Percentiles rank a stretch among this genome's conserved stretches.
Evolutionary conservation across 2,113 vertebrate species (phyloP).

Genomic region (Marmota flaviventris): DNA sequence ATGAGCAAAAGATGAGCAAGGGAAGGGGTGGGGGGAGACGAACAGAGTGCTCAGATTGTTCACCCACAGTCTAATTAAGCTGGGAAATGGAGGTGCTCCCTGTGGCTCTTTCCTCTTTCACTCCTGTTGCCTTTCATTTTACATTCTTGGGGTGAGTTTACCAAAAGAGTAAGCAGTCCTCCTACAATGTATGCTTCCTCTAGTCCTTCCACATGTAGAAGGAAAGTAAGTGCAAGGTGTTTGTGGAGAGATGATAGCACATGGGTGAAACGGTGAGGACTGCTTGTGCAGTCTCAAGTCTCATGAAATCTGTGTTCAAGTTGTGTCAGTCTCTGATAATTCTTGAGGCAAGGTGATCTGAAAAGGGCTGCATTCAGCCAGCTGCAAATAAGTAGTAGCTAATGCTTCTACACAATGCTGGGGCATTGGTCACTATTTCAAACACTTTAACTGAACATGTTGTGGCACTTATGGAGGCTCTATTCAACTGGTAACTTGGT

Average conservation of each 20-base stretch:
- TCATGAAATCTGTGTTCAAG: not conserved
- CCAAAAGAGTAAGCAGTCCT: not conserved
- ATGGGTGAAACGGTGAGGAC: not conserved
- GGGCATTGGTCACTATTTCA: not conserved
- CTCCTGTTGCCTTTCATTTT: not conserved
- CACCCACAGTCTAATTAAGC: constrained; percentile 48
- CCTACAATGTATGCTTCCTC: not conserved
- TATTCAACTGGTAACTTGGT: not conserved
- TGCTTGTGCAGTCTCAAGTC: not conserved
- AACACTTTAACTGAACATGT: not conserved
- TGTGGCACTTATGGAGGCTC: not conserved
- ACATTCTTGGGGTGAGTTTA: not conserved
- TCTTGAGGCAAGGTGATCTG: not conserved
- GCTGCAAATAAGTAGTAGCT: not conserved
- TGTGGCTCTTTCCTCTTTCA: not conserved
- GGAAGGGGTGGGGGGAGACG: fast-evolving
- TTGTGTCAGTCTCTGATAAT: not conserved
- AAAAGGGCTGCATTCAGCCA: not conserved
- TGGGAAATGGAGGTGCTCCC: not conserved
- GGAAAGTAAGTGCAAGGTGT: not conserved
- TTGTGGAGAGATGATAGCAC: not conserved
- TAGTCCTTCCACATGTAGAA: not conserved
- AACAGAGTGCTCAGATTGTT: constrained; percentile 21
- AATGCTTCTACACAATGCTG: not conserved
- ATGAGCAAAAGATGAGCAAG: constrained; percentile 47